Conservation (phyloP, 2,797 vertebrate genomes). For the Danio kyathit region DNA sequence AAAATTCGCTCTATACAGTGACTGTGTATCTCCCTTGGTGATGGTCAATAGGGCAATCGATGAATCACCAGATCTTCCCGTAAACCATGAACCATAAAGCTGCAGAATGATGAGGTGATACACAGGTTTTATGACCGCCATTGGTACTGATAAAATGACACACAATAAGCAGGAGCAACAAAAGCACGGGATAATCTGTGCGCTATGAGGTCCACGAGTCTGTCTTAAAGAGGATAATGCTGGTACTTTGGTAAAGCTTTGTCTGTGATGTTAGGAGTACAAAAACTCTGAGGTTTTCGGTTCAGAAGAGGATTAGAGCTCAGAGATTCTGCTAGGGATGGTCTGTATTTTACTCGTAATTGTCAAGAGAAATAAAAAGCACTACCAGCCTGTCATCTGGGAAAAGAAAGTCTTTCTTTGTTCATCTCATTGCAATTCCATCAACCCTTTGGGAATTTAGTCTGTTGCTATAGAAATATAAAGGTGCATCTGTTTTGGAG, state of each 20-base stretch:
- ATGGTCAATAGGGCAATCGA: neutral
- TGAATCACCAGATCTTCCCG: slow-evolving; percentile 21
- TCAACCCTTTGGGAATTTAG: slow-evolving; percentile 16
- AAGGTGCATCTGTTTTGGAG: slow-evolving; percentile 12
- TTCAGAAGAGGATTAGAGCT: slow-evolving; percentile 42
- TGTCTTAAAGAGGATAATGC: slow-evolving; percentile 34
- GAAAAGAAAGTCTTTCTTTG: slow-evolving; percentile 32
- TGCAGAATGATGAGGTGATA: slow-evolving; percentile 17
- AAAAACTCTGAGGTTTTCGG: slow-evolving; percentile 36
- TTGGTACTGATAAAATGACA: neutral
- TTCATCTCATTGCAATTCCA: slow-evolving; percentile 32
- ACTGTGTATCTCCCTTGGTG: neutral
- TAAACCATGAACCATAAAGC: slow-evolving; percentile 18
- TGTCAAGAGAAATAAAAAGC: slow-evolving; percentile 50
- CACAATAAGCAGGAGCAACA: slow-evolving; percentile 38
- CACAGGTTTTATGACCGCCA: slow-evolving; percentile 3
- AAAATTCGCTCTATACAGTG: neutral
- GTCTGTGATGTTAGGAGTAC: slow-evolving; percentile 34
- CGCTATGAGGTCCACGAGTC: slow-evolving; percentile 20
- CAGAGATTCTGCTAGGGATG: slow-evolving; percentile 45
- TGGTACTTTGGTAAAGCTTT: slow-evolving; percentile 24
- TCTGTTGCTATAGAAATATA: slow-evolving; percentile 39
- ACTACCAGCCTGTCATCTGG: slow-evolving; percentile 33
- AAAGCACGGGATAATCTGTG: slow-evolving; percentile 39
- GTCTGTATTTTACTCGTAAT: slow-evolving; percentile 38